phyloP scores from a whole-genome alignment of 2,113 vertebrate genomes.

The Atrichornis clamosus region DNA sequence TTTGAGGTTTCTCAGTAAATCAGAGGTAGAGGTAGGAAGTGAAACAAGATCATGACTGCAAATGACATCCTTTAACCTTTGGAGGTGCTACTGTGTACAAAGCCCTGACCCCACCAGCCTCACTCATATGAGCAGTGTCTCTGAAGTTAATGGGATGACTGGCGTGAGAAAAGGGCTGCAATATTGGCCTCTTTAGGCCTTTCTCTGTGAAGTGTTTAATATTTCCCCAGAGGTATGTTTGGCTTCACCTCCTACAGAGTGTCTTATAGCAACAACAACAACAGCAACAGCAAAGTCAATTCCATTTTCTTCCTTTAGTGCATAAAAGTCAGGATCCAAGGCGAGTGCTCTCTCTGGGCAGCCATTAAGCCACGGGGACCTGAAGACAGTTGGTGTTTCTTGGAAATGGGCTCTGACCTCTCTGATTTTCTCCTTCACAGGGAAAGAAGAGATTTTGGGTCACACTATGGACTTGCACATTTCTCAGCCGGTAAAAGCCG shows the following conservation, averaged over 20 bases:
- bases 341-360: background rate
- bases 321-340: background rate
- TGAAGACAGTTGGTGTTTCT: background rate
- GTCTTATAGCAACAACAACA: conserved; percentile 8
- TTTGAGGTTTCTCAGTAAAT: conserved; percentile 35
- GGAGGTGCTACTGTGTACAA: conserved; percentile 18
- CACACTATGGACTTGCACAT: background rate
- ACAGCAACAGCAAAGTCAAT: background rate
- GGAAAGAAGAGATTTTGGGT: background rate
- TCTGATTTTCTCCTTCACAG: background rate
- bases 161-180: background rate
- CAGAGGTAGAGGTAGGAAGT: conserved; percentile 41
- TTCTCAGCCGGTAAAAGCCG: background rate
- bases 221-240: conserved; percentile 4
- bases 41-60: conserved; percentile 23
- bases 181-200: background rate
- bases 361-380: rapidly evolving
- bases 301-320: background rate
- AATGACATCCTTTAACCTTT: conserved; percentile 37
- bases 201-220: background rate
- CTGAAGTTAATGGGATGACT: background rate
- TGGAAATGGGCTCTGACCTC: background rate
- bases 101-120: background rate
- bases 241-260: background rate
- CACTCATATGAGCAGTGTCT: background rate